Conservation (phyloP, 1,140 invertebrate genomes). For the Eufriesea mexicana region DNA sequence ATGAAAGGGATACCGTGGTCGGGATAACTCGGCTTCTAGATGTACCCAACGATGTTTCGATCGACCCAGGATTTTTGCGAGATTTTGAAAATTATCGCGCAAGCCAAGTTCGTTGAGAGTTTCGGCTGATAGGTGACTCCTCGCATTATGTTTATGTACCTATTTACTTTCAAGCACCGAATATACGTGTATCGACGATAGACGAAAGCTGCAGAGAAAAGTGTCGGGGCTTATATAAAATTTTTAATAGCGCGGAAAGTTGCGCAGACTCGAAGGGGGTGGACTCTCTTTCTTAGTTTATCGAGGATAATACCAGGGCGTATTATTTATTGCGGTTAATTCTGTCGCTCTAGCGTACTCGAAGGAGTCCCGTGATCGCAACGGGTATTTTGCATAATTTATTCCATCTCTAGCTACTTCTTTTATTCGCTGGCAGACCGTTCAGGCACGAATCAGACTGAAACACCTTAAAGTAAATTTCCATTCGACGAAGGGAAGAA, state of each 20-base stretch:
- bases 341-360: neutral
- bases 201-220: no score
- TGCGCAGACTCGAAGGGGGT: neutral
- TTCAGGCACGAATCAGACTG: neutral
- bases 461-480: conserved; percentile 2
- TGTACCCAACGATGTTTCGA: neutral
- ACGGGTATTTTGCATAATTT: conserved; percentile 27
- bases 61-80: neutral
- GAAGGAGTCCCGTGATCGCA: neutral
- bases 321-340: conserved; percentile 15
- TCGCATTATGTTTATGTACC: no score
- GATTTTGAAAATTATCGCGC: neutral
- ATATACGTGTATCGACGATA: no score
- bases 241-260: neutral
- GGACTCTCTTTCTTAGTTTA: neutral
- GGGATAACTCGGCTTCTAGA: no score
- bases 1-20: no score
- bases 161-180: no score
- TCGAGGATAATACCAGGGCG: neutral
- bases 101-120: neutral
- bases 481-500: neutral
- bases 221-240: no score
- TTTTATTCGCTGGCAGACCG: neutral
- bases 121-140: no score
- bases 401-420: neutral